These are phyloP conservation scores for Agrypnia vestita DNA, from an alignment of 1,140 invertebrate species.

Conservation along the genomic window DNA sequence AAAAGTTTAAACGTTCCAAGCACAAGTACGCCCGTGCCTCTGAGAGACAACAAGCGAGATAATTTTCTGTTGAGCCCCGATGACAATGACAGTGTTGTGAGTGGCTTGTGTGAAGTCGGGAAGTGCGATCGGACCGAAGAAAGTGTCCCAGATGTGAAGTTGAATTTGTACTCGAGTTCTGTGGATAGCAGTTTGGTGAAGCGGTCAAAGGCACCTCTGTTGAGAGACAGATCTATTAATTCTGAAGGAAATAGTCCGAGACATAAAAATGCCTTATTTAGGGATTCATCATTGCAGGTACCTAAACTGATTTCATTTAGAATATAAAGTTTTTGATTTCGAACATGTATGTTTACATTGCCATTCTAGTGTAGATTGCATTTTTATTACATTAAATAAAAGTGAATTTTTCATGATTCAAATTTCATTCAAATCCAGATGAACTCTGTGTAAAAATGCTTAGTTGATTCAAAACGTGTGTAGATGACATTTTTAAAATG, in stretches of 20 bases:
- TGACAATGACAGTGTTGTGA: constrained; percentile 41
- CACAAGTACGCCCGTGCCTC: constrained; percentile 36
- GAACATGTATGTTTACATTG: too few relatives aligned
- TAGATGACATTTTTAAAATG: too few relatives aligned
- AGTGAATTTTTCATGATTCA: too few relatives aligned
- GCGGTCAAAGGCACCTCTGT: constrained; percentile 64
- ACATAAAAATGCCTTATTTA: constrained; percentile 69
- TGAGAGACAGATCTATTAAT: constrained; percentile 70
- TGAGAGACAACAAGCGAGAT: background rate
- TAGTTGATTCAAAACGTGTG: too few relatives aligned
- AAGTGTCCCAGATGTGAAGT: constrained; percentile 25
- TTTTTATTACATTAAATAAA: too few relatives aligned
- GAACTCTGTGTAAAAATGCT: too few relatives aligned
- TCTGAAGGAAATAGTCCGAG: constrained; percentile 70
- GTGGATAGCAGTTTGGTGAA: constrained; percentile 66
- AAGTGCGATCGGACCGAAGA: background rate
- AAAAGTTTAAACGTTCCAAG: constrained; percentile 37
- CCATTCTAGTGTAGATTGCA: too few relatives aligned
- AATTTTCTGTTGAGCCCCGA: background rate
- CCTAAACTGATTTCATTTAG: too few relatives aligned
- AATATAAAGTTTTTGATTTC: too few relatives aligned
- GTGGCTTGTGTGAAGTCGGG: constrained; percentile 17
- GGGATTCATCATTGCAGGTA: constrained; percentile 71
- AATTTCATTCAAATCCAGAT: too few relatives aligned
- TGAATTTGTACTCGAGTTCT: constrained; percentile 67